phyloP scores from a whole-genome alignment of 2,113 vertebrate species.

The Rhea pennata region DNA sequence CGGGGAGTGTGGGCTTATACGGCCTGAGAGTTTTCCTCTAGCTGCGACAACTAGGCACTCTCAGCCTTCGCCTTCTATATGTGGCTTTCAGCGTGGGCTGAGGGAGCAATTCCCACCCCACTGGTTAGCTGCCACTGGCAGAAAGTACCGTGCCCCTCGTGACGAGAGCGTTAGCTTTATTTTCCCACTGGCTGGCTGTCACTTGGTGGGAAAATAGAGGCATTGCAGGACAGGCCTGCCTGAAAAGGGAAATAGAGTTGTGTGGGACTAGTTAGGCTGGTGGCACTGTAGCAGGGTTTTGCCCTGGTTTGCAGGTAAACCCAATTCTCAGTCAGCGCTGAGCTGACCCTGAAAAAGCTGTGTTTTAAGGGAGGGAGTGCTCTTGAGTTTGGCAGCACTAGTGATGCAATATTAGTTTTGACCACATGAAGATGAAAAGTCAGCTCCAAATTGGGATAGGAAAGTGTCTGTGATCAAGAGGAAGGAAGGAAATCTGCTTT shows the following conservation, averaged over 20 bases:
- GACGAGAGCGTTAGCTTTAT: not conserved
- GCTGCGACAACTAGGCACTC: not conserved
- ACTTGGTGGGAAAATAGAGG: not conserved
- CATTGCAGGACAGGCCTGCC: not conserved
- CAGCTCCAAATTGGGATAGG: not conserved
- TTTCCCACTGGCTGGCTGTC: not conserved
- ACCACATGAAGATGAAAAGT: rapidly evolving
- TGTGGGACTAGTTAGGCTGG: not conserved
- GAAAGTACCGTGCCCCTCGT: rapidly evolving
- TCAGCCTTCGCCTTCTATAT: not conserved
- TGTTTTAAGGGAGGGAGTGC: not conserved
- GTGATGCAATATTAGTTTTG: not conserved
- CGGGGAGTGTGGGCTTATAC: not conserved
- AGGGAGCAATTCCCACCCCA: not conserved
- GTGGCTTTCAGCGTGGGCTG: not conserved
- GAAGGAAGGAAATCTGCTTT: not conserved
- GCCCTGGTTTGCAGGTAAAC: not conserved
- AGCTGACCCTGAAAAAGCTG: not conserved
- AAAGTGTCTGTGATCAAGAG: not conserved
- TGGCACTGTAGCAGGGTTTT: not conserved
- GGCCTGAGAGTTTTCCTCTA: not conserved
- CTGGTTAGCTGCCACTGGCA: no score
- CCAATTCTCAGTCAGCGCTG: not conserved
- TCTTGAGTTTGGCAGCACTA: rapidly evolving
- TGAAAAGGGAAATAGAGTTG: not conserved